phyloP scores from a whole-genome alignment of 2,797 vertebrate species.

The Epinephelus coioides region DNA sequence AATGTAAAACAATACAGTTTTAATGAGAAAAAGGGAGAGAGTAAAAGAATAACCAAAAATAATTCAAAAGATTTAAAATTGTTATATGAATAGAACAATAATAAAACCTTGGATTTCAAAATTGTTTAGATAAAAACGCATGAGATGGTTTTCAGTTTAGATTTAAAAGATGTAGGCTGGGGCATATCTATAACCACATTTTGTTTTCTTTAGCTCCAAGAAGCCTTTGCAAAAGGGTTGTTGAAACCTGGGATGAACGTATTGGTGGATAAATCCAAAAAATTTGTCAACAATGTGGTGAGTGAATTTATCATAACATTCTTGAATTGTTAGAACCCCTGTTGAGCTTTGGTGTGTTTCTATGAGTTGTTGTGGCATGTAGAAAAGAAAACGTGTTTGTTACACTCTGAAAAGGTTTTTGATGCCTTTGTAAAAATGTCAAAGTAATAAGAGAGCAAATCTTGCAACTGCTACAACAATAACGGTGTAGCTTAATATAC shows the following conservation, averaged over 20 bases:
- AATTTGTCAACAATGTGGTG: slow-evolving; percentile 89
- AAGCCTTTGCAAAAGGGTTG: slow-evolving; percentile 90
- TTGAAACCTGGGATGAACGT: slow-evolving; percentile 95
- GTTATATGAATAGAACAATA: no score
- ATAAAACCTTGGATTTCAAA: no score
- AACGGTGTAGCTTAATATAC: background rate
- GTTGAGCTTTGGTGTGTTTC: background rate
- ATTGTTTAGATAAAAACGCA: no score
- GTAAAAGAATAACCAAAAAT: no score
- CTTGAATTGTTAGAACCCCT: accelerated
- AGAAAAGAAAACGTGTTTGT: background rate
- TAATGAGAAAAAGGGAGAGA: no score
- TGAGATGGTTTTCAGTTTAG: no score
- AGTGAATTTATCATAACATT: slow-evolving; percentile 64
- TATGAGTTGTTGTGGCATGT: background rate
- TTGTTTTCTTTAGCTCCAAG: slow-evolving; percentile 88
- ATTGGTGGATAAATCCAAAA: slow-evolving; percentile 85
- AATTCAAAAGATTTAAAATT: no score
- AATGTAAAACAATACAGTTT: no score
- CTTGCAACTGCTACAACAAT: no score
- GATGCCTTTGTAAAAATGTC: no score
- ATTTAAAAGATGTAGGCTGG: no score
- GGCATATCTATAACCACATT: accelerated
- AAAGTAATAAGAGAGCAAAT: background rate
- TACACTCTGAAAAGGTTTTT: background rate